Evolutionary conservation across 2,797 vertebrate species (phyloP).

Genomic region (Alfaro cultratus): DNA sequence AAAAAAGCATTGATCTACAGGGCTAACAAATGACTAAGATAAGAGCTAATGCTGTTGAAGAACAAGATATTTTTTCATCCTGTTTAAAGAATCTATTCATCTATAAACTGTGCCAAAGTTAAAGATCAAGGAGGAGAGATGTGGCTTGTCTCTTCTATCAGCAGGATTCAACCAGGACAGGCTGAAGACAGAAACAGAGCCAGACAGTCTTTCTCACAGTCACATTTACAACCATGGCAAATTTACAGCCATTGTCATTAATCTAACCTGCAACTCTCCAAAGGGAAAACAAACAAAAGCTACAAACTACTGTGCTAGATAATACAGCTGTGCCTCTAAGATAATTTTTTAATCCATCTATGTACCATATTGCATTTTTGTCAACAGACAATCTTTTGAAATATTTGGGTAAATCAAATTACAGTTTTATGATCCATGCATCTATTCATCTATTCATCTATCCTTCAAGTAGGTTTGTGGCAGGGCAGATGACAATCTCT

Average conservation of each 20-base stretch:
- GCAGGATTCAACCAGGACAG: not conserved
- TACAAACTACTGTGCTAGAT: not conserved
- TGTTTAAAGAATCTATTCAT: not conserved
- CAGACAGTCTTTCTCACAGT: not conserved
- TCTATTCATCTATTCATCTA: not conserved
- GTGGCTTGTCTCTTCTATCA: not conserved
- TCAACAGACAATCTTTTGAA: not conserved
- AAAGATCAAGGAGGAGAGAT: conserved; percentile 2
- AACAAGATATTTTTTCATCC: not conserved
- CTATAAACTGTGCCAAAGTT: not conserved
- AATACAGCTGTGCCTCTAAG: not conserved
- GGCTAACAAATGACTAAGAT: not conserved
- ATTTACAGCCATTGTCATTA: not conserved
- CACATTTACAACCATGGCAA: not conserved
- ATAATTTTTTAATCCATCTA: not conserved
- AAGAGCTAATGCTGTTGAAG: not conserved
- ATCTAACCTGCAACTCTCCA: not conserved
- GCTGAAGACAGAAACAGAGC: conserved; percentile 6
- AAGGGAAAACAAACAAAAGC: not conserved
- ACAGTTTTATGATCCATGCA: not conserved
- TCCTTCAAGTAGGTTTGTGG: not conserved
- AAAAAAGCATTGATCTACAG: not conserved
- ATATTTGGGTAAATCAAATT: not conserved
- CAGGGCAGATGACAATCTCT: not conserved
- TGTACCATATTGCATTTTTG: not conserved